Base-by-base conservation (phyloP, 2,888 invertebrate species). In the Cynaeus angustus region DNA sequence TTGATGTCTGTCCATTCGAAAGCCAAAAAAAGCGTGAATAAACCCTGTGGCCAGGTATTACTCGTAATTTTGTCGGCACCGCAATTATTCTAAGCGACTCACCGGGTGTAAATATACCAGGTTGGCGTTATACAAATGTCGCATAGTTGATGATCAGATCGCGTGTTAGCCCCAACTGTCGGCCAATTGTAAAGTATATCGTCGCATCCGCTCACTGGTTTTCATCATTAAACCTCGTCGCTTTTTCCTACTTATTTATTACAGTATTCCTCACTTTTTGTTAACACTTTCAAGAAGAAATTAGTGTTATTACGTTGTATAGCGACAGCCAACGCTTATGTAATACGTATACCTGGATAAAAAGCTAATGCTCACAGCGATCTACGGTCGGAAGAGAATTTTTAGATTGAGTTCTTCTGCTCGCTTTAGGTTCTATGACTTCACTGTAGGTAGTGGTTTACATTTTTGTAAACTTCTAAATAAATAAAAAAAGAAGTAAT, bases 111-210 rank as follows among this genome's bases (percentile, higher is more conserved):
- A 78, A 75, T 77, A 74, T 72, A 74, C 73, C 59, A 62, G 72
- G 72, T 75, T 77, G 75, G 76, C 73, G 75, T 74, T 75, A 70
- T 70, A 77, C 78, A 77, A 78, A 77, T 77, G 77, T 78, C 77
- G 73, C 75, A 70, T 77, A 75, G 79, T 78, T 80, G 79, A 80
- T 80, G 80, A 79, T 77, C 76, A 71, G 71, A 77, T 80, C 75
- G 80, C 80, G 79, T 80, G 80, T 66, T 55, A 56, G 70, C 53
- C 70, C 68, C 77, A 78, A 79, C 78, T 77, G 79, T 73, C 77
- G 71, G 75, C 72, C 75, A 75, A 77, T 76, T 78, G 75, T 75
- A 72, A 75, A 75, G 72, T 74, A 74, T 74, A 76, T 76, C 73
- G 75, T 76, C 65, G 76, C 76, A 78, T 78, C 78, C 78, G 78